Base-by-base conservation (phyloP, 2,797 vertebrate genomes). In the Leuciscus waleckii region DNA sequence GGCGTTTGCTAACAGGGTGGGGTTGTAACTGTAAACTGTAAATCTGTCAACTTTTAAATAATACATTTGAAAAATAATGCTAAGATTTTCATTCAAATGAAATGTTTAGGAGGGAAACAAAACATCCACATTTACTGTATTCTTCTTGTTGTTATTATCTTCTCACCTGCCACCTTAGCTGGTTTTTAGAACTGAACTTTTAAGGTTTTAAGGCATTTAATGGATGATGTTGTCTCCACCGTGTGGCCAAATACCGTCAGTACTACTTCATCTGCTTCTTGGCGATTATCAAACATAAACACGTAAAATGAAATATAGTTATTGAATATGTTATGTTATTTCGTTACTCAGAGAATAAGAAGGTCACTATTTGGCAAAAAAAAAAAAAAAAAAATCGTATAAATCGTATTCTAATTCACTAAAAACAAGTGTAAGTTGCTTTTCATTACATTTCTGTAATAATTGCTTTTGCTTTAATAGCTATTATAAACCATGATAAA, bases 201-300 rank as follows among this genome's bases (percentile, higher is more conserved):
- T 29, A 13, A 4, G 6, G 26, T 56, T 56, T 56, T 56, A 23
- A 8, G 3, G 43, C 11, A 63, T 43, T 32, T 5, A 26, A 8
- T 56, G 9, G 8, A 39, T 21, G 41, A 11, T 51, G 41, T 39
- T 80, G 77, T 73, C 77, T 63, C 84, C 84, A 74, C 43, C 84
- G 4, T 85, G 84, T 74, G 84, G 84, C 58, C 78, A 81, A 65
- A 51, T 23, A n/a, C 16, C 1, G n/a, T 41, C n/a, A 26, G 43
- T 68, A 26, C 26, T 17, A 79, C 19, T 78, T 13, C 1, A 16
- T 29, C 23, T 54, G 16, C 46, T 76, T 37, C 0, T 35, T 37
- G 11, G 67, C 10, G 4, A n/a, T n/a, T 21, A 49, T 39, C 26
- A 61, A 23, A 74, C 26, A 4, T 58, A 37, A 76, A 0, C 21